Conservation (phyloP, 2,888 invertebrate species). For the Piscicola geometra region DNA sequence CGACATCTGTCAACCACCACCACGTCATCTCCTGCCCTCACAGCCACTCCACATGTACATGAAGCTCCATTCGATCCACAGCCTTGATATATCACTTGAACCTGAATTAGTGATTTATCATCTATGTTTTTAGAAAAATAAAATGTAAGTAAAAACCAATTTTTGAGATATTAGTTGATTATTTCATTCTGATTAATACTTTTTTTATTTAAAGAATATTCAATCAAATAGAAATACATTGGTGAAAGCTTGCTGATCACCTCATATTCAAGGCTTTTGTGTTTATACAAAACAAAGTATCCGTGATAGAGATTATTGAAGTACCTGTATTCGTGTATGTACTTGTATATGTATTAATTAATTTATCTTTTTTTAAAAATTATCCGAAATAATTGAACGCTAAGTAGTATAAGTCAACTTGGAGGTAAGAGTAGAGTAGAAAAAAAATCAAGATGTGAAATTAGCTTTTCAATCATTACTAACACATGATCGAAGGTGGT, state of each 20-base stretch:
- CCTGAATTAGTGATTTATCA: constrained; percentile 30
- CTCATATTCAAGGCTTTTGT: constrained; percentile 36
- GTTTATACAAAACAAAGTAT: constrained; percentile 42
- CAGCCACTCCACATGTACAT: constrained; percentile 43
- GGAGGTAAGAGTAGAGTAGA: too few species aligned
- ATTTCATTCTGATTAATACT: too few species aligned
- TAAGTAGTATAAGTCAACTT: too few species aligned
- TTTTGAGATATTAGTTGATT: not conserved
- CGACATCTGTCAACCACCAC: constrained; percentile 42
- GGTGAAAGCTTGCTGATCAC: not conserved
- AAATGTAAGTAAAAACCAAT: too few species aligned
- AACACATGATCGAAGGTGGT: constrained; percentile 43
- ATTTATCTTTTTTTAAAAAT: too few species aligned
- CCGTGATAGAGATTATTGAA: constrained; percentile 44
- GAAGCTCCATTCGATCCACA: constrained; percentile 36
- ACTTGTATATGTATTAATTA: too few species aligned
- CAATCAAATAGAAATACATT: too few species aligned
- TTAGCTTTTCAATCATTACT: too few species aligned
- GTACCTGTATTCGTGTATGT: too few species aligned
- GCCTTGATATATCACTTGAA: constrained; percentile 38
- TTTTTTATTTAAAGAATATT: too few species aligned
- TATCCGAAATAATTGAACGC: too few species aligned
- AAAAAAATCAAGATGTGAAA: too few species aligned
- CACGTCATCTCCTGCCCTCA: constrained; percentile 42
- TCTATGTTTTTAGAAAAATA: not conserved